Conservation (phyloP, 1,140 invertebrate species). For the Latrodectus geometricus region DNA sequence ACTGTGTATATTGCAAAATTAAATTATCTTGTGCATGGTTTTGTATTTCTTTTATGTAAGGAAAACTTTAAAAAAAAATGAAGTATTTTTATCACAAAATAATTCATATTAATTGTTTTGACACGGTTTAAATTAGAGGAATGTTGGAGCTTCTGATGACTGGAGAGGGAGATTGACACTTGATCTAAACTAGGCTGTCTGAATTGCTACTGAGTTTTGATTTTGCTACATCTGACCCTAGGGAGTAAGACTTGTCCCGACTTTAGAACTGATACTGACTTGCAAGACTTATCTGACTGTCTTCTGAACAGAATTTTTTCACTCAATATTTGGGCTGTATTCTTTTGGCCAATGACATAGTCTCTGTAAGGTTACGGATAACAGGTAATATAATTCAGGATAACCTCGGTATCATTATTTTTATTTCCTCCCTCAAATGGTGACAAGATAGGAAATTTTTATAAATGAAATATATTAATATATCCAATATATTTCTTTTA, state of each 20-base stretch:
- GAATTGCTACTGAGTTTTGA: constrained; percentile 41
- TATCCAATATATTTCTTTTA: too few species aligned
- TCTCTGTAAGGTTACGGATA: constrained; percentile 51
- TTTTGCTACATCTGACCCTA: constrained; percentile 36
- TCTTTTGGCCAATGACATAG: constrained; percentile 17
- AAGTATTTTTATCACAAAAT: not conserved
- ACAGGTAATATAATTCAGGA: constrained; percentile 59
- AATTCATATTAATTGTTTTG: constrained; percentile 52
- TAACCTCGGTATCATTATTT: constrained; percentile 34
- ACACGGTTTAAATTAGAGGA: constrained; percentile 61
- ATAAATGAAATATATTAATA: not conserved
- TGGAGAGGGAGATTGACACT: constrained; percentile 21
- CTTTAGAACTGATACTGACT: constrained; percentile 28
- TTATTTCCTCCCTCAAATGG: not conserved
- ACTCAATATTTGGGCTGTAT: constrained; percentile 17
- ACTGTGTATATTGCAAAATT: too few species aligned
- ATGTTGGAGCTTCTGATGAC: constrained; percentile 38
- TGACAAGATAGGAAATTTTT: not conserved
- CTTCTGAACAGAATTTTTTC: constrained; percentile 48
- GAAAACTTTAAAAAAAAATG: too few species aligned
- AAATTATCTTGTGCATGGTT: too few species aligned
- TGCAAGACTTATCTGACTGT: constrained; percentile 35
- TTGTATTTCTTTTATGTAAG: too few species aligned
- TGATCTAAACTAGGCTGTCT: constrained; percentile 46
- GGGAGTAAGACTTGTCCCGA: constrained; percentile 44